Evolutionary conservation across 2,113 vertebrate species (phyloP).

Genomic region (Oncorhynchus nerka): DNA sequence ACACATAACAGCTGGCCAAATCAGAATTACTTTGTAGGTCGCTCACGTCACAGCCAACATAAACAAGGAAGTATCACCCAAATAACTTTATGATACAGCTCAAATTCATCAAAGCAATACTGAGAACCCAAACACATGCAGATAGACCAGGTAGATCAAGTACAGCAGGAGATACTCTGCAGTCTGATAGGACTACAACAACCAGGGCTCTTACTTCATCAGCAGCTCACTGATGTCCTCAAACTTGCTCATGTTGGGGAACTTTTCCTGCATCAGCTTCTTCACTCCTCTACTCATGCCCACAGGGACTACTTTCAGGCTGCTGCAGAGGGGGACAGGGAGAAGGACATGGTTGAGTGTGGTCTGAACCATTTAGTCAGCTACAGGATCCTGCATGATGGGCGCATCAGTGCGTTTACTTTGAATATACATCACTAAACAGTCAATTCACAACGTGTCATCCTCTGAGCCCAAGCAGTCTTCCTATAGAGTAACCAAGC

Average conservation of each 20-base stretch:
- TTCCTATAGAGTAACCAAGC: background rate
- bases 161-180: too few species aligned
- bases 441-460: constrained; percentile 69
- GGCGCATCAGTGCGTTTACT: constrained; percentile 82
- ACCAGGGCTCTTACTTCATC: constrained; percentile 75
- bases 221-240: constrained; percentile 93
- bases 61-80: background rate
- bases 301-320: constrained; percentile 90
- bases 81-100: too few species aligned
- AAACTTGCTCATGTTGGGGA: constrained; percentile 90
- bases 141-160: too few species aligned
- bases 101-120: too few species aligned
- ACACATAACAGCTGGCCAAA: background rate
- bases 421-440: constrained; percentile 72
- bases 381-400: accelerated
- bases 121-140: too few species aligned
- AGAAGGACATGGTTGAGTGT: background rate
- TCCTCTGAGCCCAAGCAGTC: constrained; percentile 56
- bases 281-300: constrained; percentile 89
- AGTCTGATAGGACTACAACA: background rate
- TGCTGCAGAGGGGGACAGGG: constrained; percentile 69
- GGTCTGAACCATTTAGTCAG: background rate
- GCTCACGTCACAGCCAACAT: background rate
- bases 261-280: constrained; percentile 91
- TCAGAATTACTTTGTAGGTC: background rate